Evolutionary conservation across 2,797 vertebrate genomes (phyloP).

Genomic region (Microcaecilia unicolor): DNA sequence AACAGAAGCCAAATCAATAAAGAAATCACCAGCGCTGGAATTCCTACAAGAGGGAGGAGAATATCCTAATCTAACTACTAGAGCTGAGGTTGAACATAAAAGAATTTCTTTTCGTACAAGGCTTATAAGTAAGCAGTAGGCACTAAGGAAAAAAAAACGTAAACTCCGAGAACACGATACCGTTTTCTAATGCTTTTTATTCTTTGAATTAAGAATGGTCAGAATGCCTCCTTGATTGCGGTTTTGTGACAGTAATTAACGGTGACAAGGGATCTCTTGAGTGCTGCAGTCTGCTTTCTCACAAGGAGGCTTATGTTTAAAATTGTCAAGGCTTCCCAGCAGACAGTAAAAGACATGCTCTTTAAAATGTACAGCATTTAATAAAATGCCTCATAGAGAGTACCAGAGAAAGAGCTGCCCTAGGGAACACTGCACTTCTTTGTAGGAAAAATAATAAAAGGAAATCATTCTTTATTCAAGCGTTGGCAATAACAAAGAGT

Average conservation of each 20-base stretch:
- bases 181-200: background rate
- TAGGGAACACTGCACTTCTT: too few species aligned
- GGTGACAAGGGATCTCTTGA: slow-evolving; percentile 4
- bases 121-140: too few species aligned
- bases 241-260: slow-evolving; percentile 6
- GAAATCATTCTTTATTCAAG: too few species aligned
- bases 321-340: background rate
- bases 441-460: too few species aligned
- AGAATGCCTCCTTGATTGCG: background rate
- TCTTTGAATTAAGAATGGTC: slow-evolving; percentile 3
- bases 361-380: background rate
- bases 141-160: background rate
- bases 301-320: slow-evolving; percentile 1
- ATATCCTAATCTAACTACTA: too few species aligned
- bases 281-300: slow-evolving; percentile 1
- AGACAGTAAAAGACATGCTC: slow-evolving; percentile 2
- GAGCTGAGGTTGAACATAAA: background rate
- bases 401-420: background rate
- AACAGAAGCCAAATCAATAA: too few species aligned
- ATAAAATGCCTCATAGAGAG: background rate
- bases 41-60: fast-evolving
- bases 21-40: fast-evolving
- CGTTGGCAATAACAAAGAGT: too few species aligned
- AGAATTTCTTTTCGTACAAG: too few species aligned
- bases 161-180: background rate